Conservation (phyloP, 1,140 invertebrate species). For the Linepithema humile region DNA sequence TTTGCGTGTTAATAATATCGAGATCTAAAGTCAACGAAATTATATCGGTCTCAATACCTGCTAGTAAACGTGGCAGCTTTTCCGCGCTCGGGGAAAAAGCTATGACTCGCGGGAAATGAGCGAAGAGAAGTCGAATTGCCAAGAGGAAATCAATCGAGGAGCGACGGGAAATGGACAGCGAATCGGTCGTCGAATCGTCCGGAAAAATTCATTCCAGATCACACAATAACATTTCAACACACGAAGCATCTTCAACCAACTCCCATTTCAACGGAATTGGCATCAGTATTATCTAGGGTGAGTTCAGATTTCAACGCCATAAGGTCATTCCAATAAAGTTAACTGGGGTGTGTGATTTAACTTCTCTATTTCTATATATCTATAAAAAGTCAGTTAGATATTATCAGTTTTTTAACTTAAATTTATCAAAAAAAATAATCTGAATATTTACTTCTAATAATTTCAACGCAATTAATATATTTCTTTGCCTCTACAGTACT, state of each 20-base stretch:
- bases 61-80: not conserved
- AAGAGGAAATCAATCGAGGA: conserved; percentile 50
- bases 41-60: conserved; percentile 11
- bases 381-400: not conserved
- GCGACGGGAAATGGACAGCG: conserved; percentile 20
- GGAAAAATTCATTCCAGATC: conserved; percentile 28
- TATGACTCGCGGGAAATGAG: conserved; percentile 35
- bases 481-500: not conserved
- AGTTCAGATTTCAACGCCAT: not conserved
- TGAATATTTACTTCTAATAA: not conserved
- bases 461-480: not conserved
- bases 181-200: conserved; percentile 10
- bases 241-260: not conserved
- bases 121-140: conserved; percentile 14
- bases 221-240: conserved; percentile 9
- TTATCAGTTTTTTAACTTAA: not conserved
- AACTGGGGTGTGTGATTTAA: not conserved
- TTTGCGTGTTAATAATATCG: not conserved
- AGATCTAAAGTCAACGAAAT: not conserved
- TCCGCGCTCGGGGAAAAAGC: conserved; percentile 19
- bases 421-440: not conserved
- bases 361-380: not conserved
- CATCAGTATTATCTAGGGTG: not conserved
- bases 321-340: not conserved
- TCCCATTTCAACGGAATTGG: not conserved